These are phyloP conservation scores for Chamaea fasciata DNA, from an alignment of 2,113 vertebrate species.

Conservation along the genomic window DNA sequence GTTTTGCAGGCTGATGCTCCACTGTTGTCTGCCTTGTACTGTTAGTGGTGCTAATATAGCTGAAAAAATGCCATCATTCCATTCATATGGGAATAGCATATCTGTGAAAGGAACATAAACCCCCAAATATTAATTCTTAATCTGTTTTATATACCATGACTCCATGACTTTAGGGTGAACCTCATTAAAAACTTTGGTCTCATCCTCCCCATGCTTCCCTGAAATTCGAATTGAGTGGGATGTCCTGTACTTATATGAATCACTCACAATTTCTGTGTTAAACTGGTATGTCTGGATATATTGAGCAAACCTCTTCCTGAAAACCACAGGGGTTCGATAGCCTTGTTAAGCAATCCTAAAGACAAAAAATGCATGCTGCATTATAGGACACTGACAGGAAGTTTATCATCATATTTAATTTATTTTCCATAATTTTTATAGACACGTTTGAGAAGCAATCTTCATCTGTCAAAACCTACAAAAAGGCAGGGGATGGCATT, in stretches of 20 bases:
- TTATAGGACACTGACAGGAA: background rate
- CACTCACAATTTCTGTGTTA: background rate
- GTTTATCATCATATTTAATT: background rate
- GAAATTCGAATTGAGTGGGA: background rate
- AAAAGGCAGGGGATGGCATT: background rate
- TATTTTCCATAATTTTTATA: background rate
- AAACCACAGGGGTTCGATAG: background rate
- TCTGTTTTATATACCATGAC: background rate
- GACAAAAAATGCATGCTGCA: background rate
- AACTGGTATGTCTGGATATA: background rate
- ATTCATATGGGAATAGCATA: background rate
- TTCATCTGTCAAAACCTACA: background rate
- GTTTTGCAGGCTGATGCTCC: background rate
- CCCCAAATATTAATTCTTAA: background rate
- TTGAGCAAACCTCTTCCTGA: background rate
- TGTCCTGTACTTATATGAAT: background rate
- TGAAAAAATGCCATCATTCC: background rate
- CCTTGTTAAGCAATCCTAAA: background rate
- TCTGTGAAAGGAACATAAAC: background rate
- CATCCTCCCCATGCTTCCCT: background rate
- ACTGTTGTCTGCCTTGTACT: background rate
- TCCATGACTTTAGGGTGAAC: background rate
- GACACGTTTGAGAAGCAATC: background rate
- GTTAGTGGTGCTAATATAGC: background rate
- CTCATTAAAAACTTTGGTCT: background rate